Evolutionary conservation across 2,797 vertebrate genomes (phyloP), one percentile per base, ranked within the genome.

Genomic region (Chrysocyon brachyurus): DNA sequence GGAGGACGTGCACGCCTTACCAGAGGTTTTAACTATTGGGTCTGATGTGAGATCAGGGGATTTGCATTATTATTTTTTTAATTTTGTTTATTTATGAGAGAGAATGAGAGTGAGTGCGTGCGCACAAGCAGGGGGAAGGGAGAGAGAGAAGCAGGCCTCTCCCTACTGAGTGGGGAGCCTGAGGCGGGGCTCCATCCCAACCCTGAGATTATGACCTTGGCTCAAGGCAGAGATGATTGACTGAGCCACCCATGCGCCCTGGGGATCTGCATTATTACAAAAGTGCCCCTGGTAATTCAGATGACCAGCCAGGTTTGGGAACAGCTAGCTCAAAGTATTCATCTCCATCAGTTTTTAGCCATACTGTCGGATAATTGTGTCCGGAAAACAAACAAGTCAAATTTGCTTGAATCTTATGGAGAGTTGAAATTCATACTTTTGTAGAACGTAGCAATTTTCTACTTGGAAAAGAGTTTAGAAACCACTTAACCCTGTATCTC

Each of bases 391-490:
- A 63, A 54, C 6, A 88, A 91, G 57, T 94, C 19, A 61, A 66
- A 91, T 85, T 36, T 83, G 61, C 87, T 87, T 82, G 82, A 87
- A 82, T 73, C 82, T 84, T 85, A 28, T 36, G 46, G 57, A 49
- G 21, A 64, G 64, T 73, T 77, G 70, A 92, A 92, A 85, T 24
- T 79, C 77, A 81, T 12, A 61, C 40, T 92, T 83, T 95, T 49
- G 17, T 64, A 63, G 82, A 90, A 87, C 72, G 77, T 86, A 79
- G 56, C 56, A 21, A 46, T 90, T 73, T 90, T 92, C 49, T 78
- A 83, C 46, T 56, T 86, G 36, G 68, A 85, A 95, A 66, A 73
- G n/a, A 78, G 52, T 77, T 84, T 31, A 57, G 66, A 92, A 92
- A n/a, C 59, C 57, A 36, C 3, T 73, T 87, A 91, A 63, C 19